Evolutionary conservation across 1,140 invertebrate genomes (phyloP), one percentile per base, ranked within the genome.

Genomic region (Metaphire vulgaris): DNA sequence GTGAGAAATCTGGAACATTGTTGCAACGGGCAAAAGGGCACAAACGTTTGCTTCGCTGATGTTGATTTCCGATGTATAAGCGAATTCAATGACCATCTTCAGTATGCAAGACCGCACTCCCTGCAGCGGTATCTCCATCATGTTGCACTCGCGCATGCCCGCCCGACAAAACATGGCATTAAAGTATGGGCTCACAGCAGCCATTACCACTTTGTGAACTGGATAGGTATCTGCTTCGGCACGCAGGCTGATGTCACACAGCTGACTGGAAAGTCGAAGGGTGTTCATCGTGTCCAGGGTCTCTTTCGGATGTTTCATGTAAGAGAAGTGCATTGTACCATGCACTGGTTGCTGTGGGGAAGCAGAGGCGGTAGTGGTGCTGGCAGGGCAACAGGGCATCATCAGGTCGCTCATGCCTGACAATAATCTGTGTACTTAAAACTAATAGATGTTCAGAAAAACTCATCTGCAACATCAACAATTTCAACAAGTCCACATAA

Each of bases 101-200:
- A 96, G 92, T 2, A 92, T 91, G 66, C 91, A 93, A 2, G 93
- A 91, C 77, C 92, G 93, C 65, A 96, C 92, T 68, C 93, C 93
- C 82, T 95, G 93, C 32, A 96, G 87, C 78, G 91, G 92, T 6
- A 95, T 91, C 1, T 90, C 89, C 0, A 90, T 90, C 92, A 94
- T 94, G 81, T 93, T 92, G 79, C 91, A 90, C 86, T 96, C 94
- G 81, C 92, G 91, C 77, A 95, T 88, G 0, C 98, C 96, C 64
- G 95, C 94, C 26, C 95, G 98, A 83, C 75, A 74, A 75, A 96
- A 96, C 94, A 97, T 97, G 65, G 94, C 94, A 87, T 95, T 91
- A 85, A 98, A 98, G 80, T 85, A 84, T 29, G 83, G 81, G 81
- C 83, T 84, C 28, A 84, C 81, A 26, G 85, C 82, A 1, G 85